phyloP scores from a whole-genome alignment of 2,888 invertebrate species.

The Brachynemurus nebulosus region DNA sequence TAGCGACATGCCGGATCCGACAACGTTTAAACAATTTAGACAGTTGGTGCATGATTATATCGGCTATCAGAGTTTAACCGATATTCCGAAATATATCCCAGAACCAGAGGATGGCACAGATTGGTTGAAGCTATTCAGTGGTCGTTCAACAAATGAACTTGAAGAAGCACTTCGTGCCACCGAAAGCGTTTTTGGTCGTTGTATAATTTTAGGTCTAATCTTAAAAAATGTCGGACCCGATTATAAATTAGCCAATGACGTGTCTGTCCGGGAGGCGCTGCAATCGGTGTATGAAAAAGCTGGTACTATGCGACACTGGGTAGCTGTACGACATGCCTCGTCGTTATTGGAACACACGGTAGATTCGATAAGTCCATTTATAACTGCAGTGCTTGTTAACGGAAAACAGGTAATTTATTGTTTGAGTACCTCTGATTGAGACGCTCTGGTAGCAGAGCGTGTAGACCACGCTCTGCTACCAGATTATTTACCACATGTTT shows the following conservation, averaged over 20 bases:
- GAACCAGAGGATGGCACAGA: slow-evolving; percentile 48
- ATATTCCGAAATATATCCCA: slow-evolving; percentile 72
- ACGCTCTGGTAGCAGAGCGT: too few species aligned
- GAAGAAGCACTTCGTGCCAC: slow-evolving; percentile 52
- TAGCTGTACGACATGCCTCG: slow-evolving; percentile 88
- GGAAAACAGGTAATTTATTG: slow-evolving; percentile 71
- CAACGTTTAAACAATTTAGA: slow-evolving; percentile 67
- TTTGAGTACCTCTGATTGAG: not conserved
- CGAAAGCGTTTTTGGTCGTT: slow-evolving; percentile 62
- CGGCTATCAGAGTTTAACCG: slow-evolving; percentile 90
- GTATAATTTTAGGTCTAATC: slow-evolving; percentile 73
- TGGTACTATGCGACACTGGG: slow-evolving; percentile 79
- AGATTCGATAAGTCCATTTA: slow-evolving; percentile 96
- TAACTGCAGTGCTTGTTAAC: slow-evolving; percentile 92
- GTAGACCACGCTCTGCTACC: not conserved
- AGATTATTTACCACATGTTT: not conserved
- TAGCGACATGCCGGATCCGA: slow-evolving; percentile 47
- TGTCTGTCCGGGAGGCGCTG: slow-evolving; percentile 51
- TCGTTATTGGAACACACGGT: slow-evolving; percentile 88
- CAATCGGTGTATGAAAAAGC: slow-evolving; percentile 65
- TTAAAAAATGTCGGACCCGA: slow-evolving; percentile 66
- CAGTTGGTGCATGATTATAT: slow-evolving; percentile 86
- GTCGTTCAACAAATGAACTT: slow-evolving; percentile 55
- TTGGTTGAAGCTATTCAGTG: slow-evolving; percentile 1
- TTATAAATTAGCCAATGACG: slow-evolving; percentile 51